Conservation (phyloP, 2,113 vertebrate species). For the Riparia riparia region DNA sequence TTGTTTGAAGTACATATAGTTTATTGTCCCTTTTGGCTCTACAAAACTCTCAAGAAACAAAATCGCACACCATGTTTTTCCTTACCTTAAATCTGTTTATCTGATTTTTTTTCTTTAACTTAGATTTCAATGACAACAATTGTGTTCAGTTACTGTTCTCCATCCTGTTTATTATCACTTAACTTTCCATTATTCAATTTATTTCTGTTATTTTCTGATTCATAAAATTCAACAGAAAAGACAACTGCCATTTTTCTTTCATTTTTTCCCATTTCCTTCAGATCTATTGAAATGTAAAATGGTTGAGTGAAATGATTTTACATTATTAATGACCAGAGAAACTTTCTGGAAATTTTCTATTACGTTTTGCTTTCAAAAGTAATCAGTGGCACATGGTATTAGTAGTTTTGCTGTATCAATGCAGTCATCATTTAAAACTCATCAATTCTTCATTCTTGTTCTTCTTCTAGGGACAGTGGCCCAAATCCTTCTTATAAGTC, state of each 20-base stretch:
- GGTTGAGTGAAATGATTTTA: neutral
- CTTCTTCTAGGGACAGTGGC: neutral
- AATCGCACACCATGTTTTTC: neutral
- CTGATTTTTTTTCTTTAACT: neutral
- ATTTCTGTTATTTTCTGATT: neutral
- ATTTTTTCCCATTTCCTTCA: neutral
- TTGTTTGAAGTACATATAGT: neutral
- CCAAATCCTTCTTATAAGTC: neutral
- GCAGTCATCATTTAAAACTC: neutral
- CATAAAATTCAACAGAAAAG: neutral
- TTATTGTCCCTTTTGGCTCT: neutral
- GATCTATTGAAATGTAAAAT: neutral
- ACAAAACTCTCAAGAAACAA: neutral
- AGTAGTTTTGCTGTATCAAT: neutral
- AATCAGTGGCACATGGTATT: neutral
- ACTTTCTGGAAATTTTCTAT: conserved; percentile 15
- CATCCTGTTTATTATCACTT: neutral
- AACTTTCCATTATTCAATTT: neutral
- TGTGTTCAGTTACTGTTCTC: neutral
- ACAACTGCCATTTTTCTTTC: neutral
- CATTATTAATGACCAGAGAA: neutral
- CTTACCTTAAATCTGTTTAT: neutral
- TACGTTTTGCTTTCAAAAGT: conserved; percentile 32
- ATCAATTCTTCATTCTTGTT: neutral
- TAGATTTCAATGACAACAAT: neutral